Conservation (phyloP, 2,888 invertebrate genomes). For the Nomada ruficornis region DNA sequence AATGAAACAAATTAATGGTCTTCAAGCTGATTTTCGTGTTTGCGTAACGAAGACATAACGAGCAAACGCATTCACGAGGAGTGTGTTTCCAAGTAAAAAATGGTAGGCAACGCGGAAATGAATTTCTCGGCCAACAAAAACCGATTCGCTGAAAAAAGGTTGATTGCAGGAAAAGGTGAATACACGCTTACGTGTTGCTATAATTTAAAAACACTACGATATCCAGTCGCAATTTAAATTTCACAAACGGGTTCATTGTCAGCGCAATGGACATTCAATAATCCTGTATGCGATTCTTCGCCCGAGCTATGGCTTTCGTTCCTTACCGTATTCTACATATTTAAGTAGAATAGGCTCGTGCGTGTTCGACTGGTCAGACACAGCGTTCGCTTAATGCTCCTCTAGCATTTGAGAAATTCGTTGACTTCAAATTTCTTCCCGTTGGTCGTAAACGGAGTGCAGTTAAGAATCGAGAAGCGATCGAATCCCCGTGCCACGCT, state of each 20-base stretch:
- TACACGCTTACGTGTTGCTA: neutral
- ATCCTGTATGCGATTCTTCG: slow-evolving; percentile 27
- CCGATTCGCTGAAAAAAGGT: neutral
- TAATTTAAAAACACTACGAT: neutral
- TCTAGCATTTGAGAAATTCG: too few relatives aligned
- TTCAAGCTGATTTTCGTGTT: slow-evolving; percentile 39
- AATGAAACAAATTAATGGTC: slow-evolving; percentile 39
- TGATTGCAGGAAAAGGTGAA: neutral
- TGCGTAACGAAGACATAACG: slow-evolving; percentile 34
- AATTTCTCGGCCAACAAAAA: slow-evolving; percentile 11
- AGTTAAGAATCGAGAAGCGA: too few relatives aligned
- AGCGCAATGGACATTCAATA: slow-evolving; percentile 1
- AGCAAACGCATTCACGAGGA: neutral
- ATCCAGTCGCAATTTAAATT: neutral
- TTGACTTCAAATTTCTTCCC: too few relatives aligned
- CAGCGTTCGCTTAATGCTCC: too few relatives aligned
- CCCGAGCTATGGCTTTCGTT: slow-evolving; percentile 21
- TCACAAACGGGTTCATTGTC: slow-evolving; percentile 15
- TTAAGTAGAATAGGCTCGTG: too few relatives aligned
- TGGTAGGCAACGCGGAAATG: neutral
- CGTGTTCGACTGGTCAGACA: too few relatives aligned
- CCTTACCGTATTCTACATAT: too few relatives aligned
- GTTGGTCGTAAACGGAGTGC: too few relatives aligned
- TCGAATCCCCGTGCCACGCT: too few relatives aligned
- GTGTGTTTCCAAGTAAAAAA: neutral